Evolutionary conservation across 2,888 invertebrate species (phyloP), one percentile per base, ranked within the genome.

Genomic region (Sipha maydis): DNA sequence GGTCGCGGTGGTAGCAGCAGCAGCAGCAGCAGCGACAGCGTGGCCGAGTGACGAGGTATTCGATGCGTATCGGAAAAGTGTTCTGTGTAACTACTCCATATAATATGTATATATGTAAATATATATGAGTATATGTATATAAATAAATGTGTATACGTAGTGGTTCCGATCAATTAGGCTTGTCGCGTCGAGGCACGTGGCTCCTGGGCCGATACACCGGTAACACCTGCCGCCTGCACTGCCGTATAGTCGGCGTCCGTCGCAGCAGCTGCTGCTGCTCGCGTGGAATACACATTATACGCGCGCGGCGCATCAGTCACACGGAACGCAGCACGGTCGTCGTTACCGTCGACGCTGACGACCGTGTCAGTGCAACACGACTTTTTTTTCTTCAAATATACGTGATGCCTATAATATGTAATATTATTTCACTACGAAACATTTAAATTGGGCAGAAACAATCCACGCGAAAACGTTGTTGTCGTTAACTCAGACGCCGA

Each of bases 81-180:
- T 14, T 48, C 54, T 21, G 21, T 69, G 8, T 25, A 25, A 61
- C 61, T 61, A 61, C 21, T 61, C 25, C 25, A 25, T 61, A 25
- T 61, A 25, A 61, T 56, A 56, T 0, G 11, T 7, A 11, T n/a
- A 8, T 25, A 9, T 41, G 14, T 17, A 71, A 28, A 28, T 71
- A 71, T 71, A 71, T 83, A 71, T 5, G 14, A 14, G 14, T 48
- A 73, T 28, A 9, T 19, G 54, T 78, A 54, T 78, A 78, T 28
- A 78, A 48, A 56, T 78, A 56, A 48, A 48, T 11, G 7, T 14
- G 25, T 17, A 19, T 75, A 31, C 48, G 71, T 31, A 54, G 76
- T 9, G 85, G 85, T 86, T 86, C 85, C 85, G 85, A 86, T 86
- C 85, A 86, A 86, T 86, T 86, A 86, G 85, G 71, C 85, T 71